Base-by-base conservation (phyloP, 1,140 invertebrate species). In the Aculops lycopersici region DNA sequence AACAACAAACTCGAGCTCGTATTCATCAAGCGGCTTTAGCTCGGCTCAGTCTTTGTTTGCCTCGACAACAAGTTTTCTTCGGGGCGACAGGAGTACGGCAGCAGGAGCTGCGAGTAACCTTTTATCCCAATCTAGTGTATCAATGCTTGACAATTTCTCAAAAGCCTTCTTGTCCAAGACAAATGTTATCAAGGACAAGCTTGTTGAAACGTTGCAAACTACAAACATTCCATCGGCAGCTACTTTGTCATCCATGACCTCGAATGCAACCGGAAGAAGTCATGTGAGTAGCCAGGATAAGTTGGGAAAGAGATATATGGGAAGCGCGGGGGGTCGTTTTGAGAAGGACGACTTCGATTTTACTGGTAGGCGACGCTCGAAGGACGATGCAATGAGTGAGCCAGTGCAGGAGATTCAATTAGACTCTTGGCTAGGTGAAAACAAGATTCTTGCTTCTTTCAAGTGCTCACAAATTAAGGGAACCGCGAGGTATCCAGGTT, bases 141-240 rank as follows among this genome's bases (percentile, higher is more conserved):
- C 36, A 3, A 38, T 47, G 4, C 40, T 47, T 36, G 40, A 45
- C 20, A 42, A 46, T 18, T 18, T 47, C 14, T 17, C 59, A 16
- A 51, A 48, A 42, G 75, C 69, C 4, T 72, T 83, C 65, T 79
- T 73, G 58, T 64, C 69, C n/a, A 84, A 86, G 58, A 74, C 77
- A 20, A 73, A 74, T 42, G 78, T 81, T 58, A 71, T 90, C 18
- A 90, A 81, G 54, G 80, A 73, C 14, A 86, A 81, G 61, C 55
- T 94, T 37, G 71, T 83, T 36, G 83, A 86, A 56, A 88, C 88
- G 51, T 88, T 94, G 46, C n/a, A n/a, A n/a, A n/a, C n/a, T n/a
- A n/a, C n/a, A n/a, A n/a, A n/a, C n/a, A n/a, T n/a, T n/a, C n/a
- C n/a, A n/a, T n/a, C n/a, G n/a, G n/a, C n/a, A n/a, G n/a, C n/a